phyloP scores from a whole-genome alignment of 2,797 vertebrate genomes.

The Hyperoplus lanceolatus region DNA sequence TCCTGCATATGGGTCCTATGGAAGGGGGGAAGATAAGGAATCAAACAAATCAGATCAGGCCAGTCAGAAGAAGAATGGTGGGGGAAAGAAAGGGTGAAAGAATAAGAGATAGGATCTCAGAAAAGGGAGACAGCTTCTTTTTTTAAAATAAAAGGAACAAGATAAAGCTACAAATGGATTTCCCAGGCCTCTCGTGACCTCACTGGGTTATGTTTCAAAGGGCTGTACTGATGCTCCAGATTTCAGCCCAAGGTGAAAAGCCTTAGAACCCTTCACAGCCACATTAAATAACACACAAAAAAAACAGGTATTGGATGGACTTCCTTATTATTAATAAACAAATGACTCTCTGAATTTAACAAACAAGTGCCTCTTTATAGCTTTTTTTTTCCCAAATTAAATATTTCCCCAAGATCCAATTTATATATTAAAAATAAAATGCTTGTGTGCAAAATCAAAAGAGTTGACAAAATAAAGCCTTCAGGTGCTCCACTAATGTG shows the following conservation, averaged over 20 bases:
- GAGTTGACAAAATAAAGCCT: too few species aligned
- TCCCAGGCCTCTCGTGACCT: not conserved
- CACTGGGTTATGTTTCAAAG: not conserved
- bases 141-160: not conserved
- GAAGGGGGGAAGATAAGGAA: not conserved
- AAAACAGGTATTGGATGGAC: too few species aligned
- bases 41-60: not conserved
- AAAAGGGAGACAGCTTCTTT: too few species aligned
- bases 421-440: too few species aligned
- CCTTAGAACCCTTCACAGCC: not conserved
- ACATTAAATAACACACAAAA: too few species aligned
- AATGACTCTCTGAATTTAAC: too few species aligned
- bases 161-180: not conserved
- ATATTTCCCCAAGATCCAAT: too few species aligned
- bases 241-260: not conserved
- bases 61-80: not conserved
- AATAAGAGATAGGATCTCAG: not conserved
- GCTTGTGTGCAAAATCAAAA: too few species aligned
- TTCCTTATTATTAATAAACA: too few species aligned
- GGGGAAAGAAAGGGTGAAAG: not conserved
- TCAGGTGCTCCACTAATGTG: too few species aligned
- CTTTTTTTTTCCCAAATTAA: too few species aligned
- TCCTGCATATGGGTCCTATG: conserved; percentile 87
- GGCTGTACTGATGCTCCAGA: not conserved
- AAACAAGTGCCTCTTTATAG: too few species aligned